Conservation (phyloP, 2,888 invertebrate species). For the Drepanosiphum platanoidis region DNA sequence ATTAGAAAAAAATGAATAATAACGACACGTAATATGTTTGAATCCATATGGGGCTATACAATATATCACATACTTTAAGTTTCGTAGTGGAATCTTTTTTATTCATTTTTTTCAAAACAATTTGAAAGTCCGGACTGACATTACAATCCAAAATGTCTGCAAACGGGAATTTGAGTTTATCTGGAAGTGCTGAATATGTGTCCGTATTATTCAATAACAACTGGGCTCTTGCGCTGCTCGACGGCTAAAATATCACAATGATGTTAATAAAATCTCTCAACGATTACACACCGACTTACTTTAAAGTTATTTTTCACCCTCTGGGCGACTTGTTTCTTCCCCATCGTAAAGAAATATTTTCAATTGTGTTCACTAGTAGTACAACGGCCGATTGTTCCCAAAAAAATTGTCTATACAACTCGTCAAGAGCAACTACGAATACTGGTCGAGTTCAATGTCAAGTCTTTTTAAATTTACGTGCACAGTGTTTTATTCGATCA, state of each 20-base stretch:
- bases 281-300: slow-evolving; percentile 7
- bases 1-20: slow-evolving; percentile 62
- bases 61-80: slow-evolving; percentile 75
- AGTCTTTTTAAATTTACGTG: too few species aligned
- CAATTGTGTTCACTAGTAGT: background rate
- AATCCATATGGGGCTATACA: background rate
- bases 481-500: too few species aligned
- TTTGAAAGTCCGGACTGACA: slow-evolving; percentile 78
- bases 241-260: slow-evolving; percentile 77
- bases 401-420: background rate
- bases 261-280: background rate
- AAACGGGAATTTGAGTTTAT: slow-evolving; percentile 72
- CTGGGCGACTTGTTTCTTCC: slow-evolving; percentile 55
- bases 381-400: too few species aligned
- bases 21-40: background rate
- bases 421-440: background rate
- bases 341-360: slow-evolving; percentile 18
- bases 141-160: slow-evolving; percentile 70
- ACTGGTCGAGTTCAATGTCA: background rate
- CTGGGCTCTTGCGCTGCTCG: slow-evolving; percentile 89
- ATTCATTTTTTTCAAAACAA: slow-evolving; percentile 85
- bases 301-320: slow-evolving; percentile 54
- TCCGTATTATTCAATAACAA: slow-evolving; percentile 74
- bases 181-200: slow-evolving; percentile 64
- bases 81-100: slow-evolving; percentile 93